Conservation (phyloP, 2,888 invertebrate genomes). For the Scotopteryx bipunctaria region DNA sequence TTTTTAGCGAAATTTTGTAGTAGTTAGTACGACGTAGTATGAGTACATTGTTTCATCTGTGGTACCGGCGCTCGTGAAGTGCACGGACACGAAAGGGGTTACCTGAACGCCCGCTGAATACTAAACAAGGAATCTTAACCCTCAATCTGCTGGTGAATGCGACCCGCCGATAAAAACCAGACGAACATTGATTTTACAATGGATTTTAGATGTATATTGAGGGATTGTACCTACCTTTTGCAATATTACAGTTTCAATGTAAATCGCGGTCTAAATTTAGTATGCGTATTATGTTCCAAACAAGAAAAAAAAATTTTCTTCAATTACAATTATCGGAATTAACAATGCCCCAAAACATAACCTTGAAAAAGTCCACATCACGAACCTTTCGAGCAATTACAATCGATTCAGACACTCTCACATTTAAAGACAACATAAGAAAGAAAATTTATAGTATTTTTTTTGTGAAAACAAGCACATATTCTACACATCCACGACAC, state of each 20-base stretch:
- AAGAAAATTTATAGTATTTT: constrained; percentile 45
- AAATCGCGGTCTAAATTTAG: too few relatives aligned
- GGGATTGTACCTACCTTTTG: constrained; percentile 37
- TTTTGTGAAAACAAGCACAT: constrained; percentile 27
- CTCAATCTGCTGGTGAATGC: constrained; percentile 66
- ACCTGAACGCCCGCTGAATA: constrained; percentile 59
- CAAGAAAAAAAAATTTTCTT: too few relatives aligned
- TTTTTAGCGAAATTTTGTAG: neutral
- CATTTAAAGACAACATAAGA: constrained; percentile 39
- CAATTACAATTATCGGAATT: too few relatives aligned
- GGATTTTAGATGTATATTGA: constrained; percentile 20
- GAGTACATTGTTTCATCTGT: constrained; percentile 7
- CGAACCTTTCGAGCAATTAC: constrained; percentile 2
- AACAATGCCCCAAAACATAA: too few relatives aligned
- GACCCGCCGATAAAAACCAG: constrained; percentile 57
- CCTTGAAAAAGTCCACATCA: too few relatives aligned
- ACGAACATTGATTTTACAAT: constrained; percentile 64
- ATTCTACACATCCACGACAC: constrained; percentile 63
- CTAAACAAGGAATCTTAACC: constrained; percentile 72
- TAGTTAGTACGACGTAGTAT: neutral
- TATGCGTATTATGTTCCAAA: too few relatives aligned
- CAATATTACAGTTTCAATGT: constrained; percentile 11
- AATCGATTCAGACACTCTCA: constrained; percentile 20
- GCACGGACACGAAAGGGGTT: constrained; percentile 47
- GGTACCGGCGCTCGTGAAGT: constrained; percentile 47